phyloP scores from a whole-genome alignment of 2,888 invertebrate species.

The Brachyptera putata region DNA sequence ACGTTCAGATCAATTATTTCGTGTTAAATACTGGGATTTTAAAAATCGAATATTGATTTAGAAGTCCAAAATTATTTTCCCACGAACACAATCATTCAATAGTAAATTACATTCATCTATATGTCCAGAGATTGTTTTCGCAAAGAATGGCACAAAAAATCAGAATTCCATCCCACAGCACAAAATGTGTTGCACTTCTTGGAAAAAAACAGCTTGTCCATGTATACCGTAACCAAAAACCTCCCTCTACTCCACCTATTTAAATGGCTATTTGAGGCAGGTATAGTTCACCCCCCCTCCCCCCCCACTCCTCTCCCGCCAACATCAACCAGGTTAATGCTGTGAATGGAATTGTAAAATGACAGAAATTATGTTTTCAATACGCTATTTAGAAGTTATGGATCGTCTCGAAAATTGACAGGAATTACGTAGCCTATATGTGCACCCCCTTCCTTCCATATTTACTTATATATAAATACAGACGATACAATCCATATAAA shows the following conservation, averaged over 20 bases:
- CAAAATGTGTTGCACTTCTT: not conserved
- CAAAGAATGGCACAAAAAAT: too few species aligned
- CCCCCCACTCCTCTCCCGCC: not conserved
- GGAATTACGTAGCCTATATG: not conserved
- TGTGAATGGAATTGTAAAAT: not conserved
- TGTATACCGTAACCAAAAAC: not conserved
- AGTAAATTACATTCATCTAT: too few species aligned
- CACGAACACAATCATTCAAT: too few species aligned
- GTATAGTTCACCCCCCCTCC: too few species aligned
- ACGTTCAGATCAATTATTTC: too few species aligned
- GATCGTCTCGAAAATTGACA: constrained; percentile 7
- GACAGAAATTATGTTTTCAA: not conserved
- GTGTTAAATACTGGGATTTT: too few species aligned
- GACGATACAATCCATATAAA: too few species aligned
- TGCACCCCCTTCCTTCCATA: too few species aligned
- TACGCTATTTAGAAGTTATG: not conserved
- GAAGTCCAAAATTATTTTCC: too few species aligned
- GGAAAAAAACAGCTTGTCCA: constrained; percentile 5
- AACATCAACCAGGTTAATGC: not conserved
- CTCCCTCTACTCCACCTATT: constrained; percentile 5
- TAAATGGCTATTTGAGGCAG: not conserved
- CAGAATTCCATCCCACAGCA: not conserved
- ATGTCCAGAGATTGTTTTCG: too few species aligned
- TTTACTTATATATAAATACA: too few species aligned
- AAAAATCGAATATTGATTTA: too few species aligned